Evolutionary conservation across 1,140 invertebrate genomes (phyloP), one percentile per base, ranked within the genome.

Genomic region (Scaptomyza montana): DNA sequence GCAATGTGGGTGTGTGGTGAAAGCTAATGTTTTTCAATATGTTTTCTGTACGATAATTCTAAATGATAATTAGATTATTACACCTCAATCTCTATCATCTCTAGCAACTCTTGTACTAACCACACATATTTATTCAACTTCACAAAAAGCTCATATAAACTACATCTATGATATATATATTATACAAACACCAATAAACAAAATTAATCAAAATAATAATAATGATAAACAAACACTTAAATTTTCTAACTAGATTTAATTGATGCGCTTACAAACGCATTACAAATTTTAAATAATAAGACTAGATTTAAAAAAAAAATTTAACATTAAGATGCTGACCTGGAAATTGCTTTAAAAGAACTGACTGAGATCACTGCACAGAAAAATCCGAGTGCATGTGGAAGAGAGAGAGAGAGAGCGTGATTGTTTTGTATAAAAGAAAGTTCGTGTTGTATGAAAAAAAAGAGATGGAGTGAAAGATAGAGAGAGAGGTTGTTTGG

Each of bases 241-340:
- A 36, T 2, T 36, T 36, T 12, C 2, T 59, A 79, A 74, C 10
- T 72, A 67, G n/a, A 12, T 8, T n/a, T 71, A 70, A 75, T 13
- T 53, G 21, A 53, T 30, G 28, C 19, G 41, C 19, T n/a, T 45
- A 28, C 16, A 57, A 57, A 57, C 12, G 21, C 41, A 30, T 25
- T 47, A 13, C 49, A 60, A 60, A 36, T 53, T 21, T 21, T 61
- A 61, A 19, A 16, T 54, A 3, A 49, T 68, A 68, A 61, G 49
- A 19, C 1, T 61, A 61, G 36, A 10, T 45, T 43, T 47, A 68
- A 25, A 8, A 36, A 36, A 36, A 9, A 36, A 36, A 36, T 16
- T 16, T 68, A 68, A 39, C 25, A n/a, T 46, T 68, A 68, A 61
- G 55, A 16, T 45, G 47, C 21, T 9, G 33, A n/a, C 16, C 54